Conservation (phyloP, 92 coral and sea anemone genomes). For the Isaurus tuberculatus region DNA sequence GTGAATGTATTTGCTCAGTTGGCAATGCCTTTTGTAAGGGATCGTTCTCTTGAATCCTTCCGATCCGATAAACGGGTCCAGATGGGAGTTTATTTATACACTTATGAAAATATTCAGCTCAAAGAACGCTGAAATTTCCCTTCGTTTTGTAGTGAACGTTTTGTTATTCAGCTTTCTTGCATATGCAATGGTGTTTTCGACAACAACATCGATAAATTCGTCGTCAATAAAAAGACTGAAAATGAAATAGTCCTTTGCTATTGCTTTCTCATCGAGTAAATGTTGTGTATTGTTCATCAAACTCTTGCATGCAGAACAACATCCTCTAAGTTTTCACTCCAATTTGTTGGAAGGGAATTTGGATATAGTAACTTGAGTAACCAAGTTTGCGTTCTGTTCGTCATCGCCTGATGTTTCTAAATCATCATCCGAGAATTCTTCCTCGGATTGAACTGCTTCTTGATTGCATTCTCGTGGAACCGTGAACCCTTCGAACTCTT, state of each 20-base stretch:
- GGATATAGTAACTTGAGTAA: no score
- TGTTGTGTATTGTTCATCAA: slow-evolving; percentile 3
- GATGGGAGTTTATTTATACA: slow-evolving; percentile 53
- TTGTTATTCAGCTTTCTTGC: slow-evolving; percentile 45
- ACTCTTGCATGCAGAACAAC: slow-evolving; percentile 23
- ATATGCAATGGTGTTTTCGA: slow-evolving; percentile 43
- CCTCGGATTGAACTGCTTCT: slow-evolving; percentile 14
- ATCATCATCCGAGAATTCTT: neutral
- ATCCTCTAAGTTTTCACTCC: neutral
- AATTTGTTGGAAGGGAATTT: slow-evolving; percentile 19
- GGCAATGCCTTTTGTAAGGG: slow-evolving; percentile 29
- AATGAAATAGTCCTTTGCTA: slow-evolving; percentile 17
- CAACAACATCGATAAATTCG: slow-evolving; percentile 22
- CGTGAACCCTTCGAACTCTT: slow-evolving; percentile 7
- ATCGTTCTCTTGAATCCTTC: slow-evolving; percentile 50
- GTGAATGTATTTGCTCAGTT: slow-evolving; percentile 50
- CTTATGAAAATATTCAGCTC: slow-evolving; percentile 51
- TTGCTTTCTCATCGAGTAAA: neutral
- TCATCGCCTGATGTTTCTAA: slow-evolving; percentile 1
- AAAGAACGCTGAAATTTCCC: slow-evolving; percentile 45
- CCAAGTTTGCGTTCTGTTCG: slow-evolving; percentile 22
- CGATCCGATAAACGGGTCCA: slow-evolving; percentile 44
- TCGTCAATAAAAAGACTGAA: slow-evolving; percentile 9
- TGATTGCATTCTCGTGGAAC: slow-evolving; percentile 16
- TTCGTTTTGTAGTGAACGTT: slow-evolving; percentile 45